Conservation (phyloP, 2,113 vertebrate species). For the Clarias gariepinus region DNA sequence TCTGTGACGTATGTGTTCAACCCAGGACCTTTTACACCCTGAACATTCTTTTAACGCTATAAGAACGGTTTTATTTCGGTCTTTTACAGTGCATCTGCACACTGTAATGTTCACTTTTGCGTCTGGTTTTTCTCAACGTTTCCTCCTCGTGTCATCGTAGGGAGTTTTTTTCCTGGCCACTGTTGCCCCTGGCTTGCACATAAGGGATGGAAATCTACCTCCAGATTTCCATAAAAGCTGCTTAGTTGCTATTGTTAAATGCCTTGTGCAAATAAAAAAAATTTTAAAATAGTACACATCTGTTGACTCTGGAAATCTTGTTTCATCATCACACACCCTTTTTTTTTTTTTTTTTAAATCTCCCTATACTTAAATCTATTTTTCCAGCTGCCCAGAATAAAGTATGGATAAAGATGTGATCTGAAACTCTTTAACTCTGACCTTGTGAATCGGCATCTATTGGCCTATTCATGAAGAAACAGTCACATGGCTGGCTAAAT, state of each 20-base stretch:
- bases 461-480: background rate
- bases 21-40: background rate
- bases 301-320: background rate
- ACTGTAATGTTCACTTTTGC: background rate
- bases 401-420: background rate
- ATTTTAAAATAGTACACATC: background rate
- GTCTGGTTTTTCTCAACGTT: constrained; percentile 22
- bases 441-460: background rate
- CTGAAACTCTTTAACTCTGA: background rate
- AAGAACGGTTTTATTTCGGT: background rate
- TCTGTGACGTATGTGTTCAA: background rate
- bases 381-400: background rate
- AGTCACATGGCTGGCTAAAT: background rate
- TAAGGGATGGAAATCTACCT: constrained; percentile 1
- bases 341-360: background rate
- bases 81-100: background rate
- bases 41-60: background rate
- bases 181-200: constrained; percentile 1
- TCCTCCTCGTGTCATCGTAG: background rate
- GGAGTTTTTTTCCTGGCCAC: constrained; percentile 22
- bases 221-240: constrained; percentile 5
- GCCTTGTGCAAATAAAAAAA: background rate
- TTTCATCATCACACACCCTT: background rate
- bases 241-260: background rate
- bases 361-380: background rate